Evolutionary conservation across 2,888 invertebrate genomes (phyloP), one percentile per base, ranked within the genome.

Genomic region (Thera obeliscata): DNA sequence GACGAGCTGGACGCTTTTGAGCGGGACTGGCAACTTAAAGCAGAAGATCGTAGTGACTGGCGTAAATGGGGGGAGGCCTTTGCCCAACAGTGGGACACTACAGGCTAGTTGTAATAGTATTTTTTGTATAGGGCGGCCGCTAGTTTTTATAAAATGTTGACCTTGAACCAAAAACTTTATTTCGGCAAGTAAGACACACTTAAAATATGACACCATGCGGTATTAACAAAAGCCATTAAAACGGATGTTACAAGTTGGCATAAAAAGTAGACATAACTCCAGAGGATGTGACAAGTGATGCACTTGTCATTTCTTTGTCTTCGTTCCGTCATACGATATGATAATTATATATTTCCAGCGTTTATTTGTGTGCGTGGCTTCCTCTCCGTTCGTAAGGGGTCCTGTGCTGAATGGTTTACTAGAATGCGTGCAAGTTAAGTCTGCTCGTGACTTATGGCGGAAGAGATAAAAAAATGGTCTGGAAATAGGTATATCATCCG

Each of bases 311-410:
- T 2, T 38, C 38, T 9, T 46, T 9, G 76, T 76, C 61, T 67
- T 79, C 74, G 83, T 85, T 85, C 84, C 81, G 87, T 84, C 83
- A 85, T 78, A 74, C 73, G 88, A 89, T 90, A 88, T 85, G 82
- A 77, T 91, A 92, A 92, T 92, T 90, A 91, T 89, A 89, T 90
- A 88, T 91, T 87, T 85, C 85, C 87, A 56, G 87, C 81, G 84
- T 87, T 88, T 90, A 88, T 87, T 79, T 41, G 56, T 76, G 83
- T 84, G 82, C 82, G 78, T 78, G 74, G 86, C 82, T 90, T 91
- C 91, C 90, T 89, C 90, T 87, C 87, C 87, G 22, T 87, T 79
- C 43, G 78, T 81, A 76, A 66, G 62, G 68, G 72, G 81, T 41
- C 22, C 22, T 22, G 22, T 22, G 22, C 22, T 22, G 22, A 22